Evolutionary conservation across 2,888 invertebrate species (phyloP).

Genomic region (Parnassius apollo): DNA sequence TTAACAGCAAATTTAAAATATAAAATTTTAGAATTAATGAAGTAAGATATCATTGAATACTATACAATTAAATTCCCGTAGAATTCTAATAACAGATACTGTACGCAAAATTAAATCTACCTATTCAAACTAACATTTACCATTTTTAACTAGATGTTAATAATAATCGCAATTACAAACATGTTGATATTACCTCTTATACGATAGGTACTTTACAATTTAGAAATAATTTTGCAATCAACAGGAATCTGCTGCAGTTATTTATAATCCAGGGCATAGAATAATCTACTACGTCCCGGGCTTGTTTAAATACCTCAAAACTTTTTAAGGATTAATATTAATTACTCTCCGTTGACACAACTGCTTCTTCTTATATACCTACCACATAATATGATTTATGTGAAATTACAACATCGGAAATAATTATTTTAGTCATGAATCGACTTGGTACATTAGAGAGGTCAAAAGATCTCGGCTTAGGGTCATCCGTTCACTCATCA

Average conservation of each 20-base stretch:
- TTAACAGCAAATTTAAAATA: too few species aligned
- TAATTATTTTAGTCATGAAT: slow-evolving; percentile 13
- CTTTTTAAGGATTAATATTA: neutral
- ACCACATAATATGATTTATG: neutral
- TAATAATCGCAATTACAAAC: too few species aligned
- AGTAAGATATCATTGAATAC: too few species aligned
- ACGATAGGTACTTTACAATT: neutral
- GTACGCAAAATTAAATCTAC: too few species aligned
- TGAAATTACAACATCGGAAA: slow-evolving; percentile 8
- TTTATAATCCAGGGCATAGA: slow-evolving; percentile 15
- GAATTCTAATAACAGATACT: too few species aligned
- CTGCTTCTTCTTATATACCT: neutral
- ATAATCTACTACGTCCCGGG: neutral
- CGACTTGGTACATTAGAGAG: slow-evolving; percentile 35
- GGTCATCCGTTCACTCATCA: slow-evolving; percentile 50
- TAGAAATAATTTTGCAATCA: slow-evolving; percentile 5
- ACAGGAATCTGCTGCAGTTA: slow-evolving; percentile 18
- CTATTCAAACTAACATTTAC: too few species aligned
- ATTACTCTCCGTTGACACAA: neutral
- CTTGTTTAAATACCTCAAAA: slow-evolving; percentile 1
- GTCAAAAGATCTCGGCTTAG: slow-evolving; percentile 43
- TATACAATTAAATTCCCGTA: too few species aligned
- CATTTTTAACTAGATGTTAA: too few species aligned
- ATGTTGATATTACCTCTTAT: too few species aligned
- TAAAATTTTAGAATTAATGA: too few species aligned